Conservation (phyloP, 2,797 vertebrate genomes). For the Gallirallus australis region DNA sequence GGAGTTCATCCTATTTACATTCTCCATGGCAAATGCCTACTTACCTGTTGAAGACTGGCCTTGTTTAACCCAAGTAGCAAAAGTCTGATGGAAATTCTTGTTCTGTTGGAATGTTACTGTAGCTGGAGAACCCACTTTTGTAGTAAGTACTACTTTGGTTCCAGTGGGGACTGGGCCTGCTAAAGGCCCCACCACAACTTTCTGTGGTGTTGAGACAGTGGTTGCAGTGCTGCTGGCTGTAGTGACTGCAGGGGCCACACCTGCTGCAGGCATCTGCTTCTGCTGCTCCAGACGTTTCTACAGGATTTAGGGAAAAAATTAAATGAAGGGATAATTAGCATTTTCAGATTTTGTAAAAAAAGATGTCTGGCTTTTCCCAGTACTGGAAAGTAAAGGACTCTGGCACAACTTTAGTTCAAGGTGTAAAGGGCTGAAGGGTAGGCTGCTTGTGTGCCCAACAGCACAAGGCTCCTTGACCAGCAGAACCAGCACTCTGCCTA, state of each 20-base stretch:
- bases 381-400: background rate
- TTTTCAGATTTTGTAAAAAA: background rate
- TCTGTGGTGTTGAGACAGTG: slow-evolving; percentile 84
- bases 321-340: background rate
- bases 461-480: background rate
- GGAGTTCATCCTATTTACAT: background rate
- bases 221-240: slow-evolving; percentile 80
- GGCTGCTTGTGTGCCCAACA: background rate
- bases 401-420: background rate
- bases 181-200: slow-evolving; percentile 89
- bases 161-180: slow-evolving; percentile 86
- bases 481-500: background rate
- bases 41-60: slow-evolving; percentile 92
- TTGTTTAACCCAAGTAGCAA: slow-evolving; percentile 98
- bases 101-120: slow-evolving; percentile 97
- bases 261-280: slow-evolving; percentile 82
- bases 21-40: background rate
- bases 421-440: background rate
- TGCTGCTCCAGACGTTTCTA: slow-evolving; percentile 95
- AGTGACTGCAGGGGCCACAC: slow-evolving; percentile 71
- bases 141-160: slow-evolving; percentile 93
- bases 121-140: slow-evolving; percentile 92
- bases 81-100: slow-evolving; percentile 98
- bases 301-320: background rate
- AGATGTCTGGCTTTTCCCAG: background rate